phyloP scores from a whole-genome alignment of 2,888 invertebrate species.

The Yponomeuta malinellus region DNA sequence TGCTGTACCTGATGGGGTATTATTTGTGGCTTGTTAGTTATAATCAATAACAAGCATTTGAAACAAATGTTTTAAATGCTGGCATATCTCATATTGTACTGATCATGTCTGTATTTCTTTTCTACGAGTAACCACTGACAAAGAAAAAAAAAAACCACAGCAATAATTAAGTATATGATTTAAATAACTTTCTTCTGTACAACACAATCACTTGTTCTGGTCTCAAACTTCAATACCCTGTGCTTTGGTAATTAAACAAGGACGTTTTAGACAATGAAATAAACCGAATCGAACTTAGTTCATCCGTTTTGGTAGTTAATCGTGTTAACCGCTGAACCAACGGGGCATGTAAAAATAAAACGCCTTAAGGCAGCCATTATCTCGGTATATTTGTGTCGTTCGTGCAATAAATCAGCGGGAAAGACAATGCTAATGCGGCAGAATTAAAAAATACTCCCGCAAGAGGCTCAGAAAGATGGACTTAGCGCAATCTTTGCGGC shows the following conservation, averaged over 20 bases:
- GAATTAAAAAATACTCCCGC: slow-evolving; percentile 70
- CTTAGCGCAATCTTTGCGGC: slow-evolving; percentile 64
- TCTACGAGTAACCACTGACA: not conserved
- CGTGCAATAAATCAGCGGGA: slow-evolving; percentile 55
- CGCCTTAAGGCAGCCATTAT: slow-evolving; percentile 47
- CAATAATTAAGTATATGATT: not conserved
- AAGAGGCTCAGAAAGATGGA: slow-evolving; percentile 55
- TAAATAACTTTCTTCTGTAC: not conserved
- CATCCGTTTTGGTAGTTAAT: no score
- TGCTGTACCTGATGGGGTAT: not conserved
- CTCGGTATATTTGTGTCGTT: slow-evolving; percentile 50
- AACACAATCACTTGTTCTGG: not conserved
- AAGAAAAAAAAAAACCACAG: not conserved
- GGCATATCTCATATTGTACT: not conserved
- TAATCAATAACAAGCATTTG: not conserved
- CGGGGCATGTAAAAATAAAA: not conserved
- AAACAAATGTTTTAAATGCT: not conserved
- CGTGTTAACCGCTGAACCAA: no score
- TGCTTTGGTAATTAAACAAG: no score
- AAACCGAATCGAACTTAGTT: no score
- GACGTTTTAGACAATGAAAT: no score
- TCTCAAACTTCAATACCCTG: no score
- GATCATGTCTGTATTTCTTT: no score
- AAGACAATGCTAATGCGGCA: slow-evolving; percentile 67
- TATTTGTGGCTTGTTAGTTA: not conserved